phyloP scores from a whole-genome alignment of 2,113 vertebrate species.

The Dolichallabes microphthalmus region DNA sequence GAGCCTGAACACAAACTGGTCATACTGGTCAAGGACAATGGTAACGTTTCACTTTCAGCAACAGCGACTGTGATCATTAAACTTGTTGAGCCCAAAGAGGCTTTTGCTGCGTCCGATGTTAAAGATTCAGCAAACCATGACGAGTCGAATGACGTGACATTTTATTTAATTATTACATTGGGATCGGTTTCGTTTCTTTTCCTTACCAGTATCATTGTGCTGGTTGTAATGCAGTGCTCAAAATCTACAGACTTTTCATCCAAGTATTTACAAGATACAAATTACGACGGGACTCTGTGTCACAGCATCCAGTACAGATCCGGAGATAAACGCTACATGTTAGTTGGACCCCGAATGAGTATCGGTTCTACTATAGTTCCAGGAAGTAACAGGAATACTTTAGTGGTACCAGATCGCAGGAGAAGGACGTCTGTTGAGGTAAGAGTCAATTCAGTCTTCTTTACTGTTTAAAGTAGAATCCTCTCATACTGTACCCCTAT shows the following conservation, averaged over 20 bases:
- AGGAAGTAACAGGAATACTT: constrained; percentile 56
- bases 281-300: constrained; percentile 48
- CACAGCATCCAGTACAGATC: constrained; percentile 61
- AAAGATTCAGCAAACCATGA: constrained; percentile 8
- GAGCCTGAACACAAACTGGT: no score
- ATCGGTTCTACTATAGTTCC: constrained; percentile 55
- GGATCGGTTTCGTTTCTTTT: constrained; percentile 50
- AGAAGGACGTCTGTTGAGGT: constrained; percentile 53
- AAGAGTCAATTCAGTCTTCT: neutral
- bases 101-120: constrained; percentile 41
- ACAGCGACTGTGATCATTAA: constrained; percentile 42
- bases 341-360: constrained; percentile 62
- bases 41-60: constrained; percentile 50
- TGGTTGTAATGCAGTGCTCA: constrained; percentile 47
- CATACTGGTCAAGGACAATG: constrained; percentile 56
- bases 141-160: constrained; percentile 36
- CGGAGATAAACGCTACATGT: constrained; percentile 61
- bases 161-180: constrained; percentile 49
- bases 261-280: constrained; percentile 41
- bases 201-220: constrained; percentile 37
- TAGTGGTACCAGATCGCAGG: constrained; percentile 52
- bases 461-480: neutral
- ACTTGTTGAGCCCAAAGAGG: constrained; percentile 44
- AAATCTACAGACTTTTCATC: constrained; percentile 38
- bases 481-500: neutral